These are phyloP conservation scores for Labrus mixtus DNA, from an alignment of 2,113 vertebrate species.

Conservation along the genomic window DNA sequence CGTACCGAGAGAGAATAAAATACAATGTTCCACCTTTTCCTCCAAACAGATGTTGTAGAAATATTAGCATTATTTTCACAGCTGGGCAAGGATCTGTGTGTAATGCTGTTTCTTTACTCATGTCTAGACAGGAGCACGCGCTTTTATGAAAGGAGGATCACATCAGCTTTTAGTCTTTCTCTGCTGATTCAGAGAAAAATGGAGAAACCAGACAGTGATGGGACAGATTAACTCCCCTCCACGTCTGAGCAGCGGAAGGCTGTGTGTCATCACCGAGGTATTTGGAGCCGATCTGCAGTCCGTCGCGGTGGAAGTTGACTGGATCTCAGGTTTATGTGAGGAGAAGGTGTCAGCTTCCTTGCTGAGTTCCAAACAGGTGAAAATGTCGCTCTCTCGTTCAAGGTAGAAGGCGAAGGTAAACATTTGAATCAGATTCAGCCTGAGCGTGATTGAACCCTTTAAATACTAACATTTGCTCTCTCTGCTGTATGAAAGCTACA, in stretches of 20 bases:
- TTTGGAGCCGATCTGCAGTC: conserved; percentile 24
- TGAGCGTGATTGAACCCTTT: background rate
- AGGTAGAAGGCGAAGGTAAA: background rate
- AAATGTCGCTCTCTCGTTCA: conserved; percentile 18
- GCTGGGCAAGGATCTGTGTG: conserved; percentile 27
- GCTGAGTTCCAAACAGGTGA: conserved; percentile 25
- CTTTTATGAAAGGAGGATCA: conserved; percentile 43
- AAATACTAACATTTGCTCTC: background rate
- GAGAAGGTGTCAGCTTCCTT: conserved; percentile 37
- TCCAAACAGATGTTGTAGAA: conserved; percentile 48
- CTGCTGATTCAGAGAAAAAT: conserved; percentile 51
- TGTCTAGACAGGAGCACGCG: conserved; percentile 65
- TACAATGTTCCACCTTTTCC: background rate
- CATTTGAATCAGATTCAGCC: background rate
- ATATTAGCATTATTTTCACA: conserved; percentile 40
- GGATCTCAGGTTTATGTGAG: conserved; percentile 42
- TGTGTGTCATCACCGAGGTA: conserved; percentile 65
- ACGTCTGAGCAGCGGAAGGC: conserved; percentile 61
- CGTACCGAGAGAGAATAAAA: background rate
- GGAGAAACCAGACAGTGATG: conserved; percentile 42
- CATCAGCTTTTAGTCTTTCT: conserved; percentile 29
- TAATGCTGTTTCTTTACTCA: conserved; percentile 12
- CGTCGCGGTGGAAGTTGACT: conserved; percentile 17
- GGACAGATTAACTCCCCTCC: conserved; percentile 40
- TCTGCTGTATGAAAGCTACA: background rate